A percentile compares a stretch with the other conserved stretches of the same genome.
Conservation (phyloP, 2,797 vertebrate genomes). For the Pogoniulus pusillus region DNA sequence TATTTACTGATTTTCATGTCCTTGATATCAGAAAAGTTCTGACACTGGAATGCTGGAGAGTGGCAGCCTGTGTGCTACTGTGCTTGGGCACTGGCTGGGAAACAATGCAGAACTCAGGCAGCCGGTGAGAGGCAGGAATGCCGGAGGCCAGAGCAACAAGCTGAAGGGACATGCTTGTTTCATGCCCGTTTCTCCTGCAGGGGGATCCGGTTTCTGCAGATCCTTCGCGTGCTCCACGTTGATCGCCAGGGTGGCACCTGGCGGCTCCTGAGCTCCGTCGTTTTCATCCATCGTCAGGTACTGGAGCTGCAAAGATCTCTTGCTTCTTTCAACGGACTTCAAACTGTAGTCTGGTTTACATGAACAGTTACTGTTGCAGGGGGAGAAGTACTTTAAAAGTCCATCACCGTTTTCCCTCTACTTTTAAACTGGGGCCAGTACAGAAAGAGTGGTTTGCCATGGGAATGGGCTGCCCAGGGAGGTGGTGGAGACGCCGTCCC, state of each 20-base stretch:
- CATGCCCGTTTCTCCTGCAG: slow-evolving; percentile 62
- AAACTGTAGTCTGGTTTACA: not conserved
- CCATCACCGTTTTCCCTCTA: not conserved
- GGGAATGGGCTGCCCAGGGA: too few species aligned
- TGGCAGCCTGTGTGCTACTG: not conserved
- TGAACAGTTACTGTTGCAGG: not conserved
- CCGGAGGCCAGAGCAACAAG: not conserved
- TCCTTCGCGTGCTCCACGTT: slow-evolving; percentile 90
- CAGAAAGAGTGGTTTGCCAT: too few species aligned
- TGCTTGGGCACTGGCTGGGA: not conserved
- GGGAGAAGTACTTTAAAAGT: not conserved
- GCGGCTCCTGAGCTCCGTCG: slow-evolving; percentile 89
- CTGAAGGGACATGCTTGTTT: not conserved
- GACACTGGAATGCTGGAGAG: not conserved
- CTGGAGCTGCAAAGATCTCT: not conserved
- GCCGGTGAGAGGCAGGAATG: not conserved
- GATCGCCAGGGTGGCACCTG: slow-evolving; percentile 91
- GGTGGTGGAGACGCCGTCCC: too few species aligned
- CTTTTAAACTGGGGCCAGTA: not conserved
- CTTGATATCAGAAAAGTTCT: not conserved
- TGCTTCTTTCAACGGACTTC: not conserved
- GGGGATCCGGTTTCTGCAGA: slow-evolving; percentile 90
- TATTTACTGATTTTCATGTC: not conserved
- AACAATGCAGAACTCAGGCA: not conserved
- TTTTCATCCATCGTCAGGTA: slow-evolving; percentile 92